Percentiles rank a stretch among this genome's conserved stretches.
Evolutionary conservation across 2,113 vertebrate species (phyloP).

Genomic region (Prochilodus magdalenae): DNA sequence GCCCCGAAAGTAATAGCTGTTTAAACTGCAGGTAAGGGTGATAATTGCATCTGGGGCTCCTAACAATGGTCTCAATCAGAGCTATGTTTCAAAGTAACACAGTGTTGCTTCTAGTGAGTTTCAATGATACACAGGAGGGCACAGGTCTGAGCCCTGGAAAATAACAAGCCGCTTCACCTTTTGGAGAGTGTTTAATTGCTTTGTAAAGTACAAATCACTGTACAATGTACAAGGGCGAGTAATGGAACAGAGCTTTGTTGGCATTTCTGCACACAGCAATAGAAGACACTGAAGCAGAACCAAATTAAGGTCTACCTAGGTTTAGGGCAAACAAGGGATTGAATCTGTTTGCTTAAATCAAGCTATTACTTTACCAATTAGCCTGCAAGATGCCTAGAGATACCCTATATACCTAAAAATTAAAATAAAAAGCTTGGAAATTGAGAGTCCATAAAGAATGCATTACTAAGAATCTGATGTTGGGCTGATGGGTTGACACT

Average conservation of each 20-base stretch:
- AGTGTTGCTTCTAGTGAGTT: neutral
- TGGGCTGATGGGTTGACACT: too few species aligned
- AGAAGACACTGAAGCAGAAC: neutral
- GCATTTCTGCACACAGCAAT: neutral
- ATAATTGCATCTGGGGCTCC: constrained; percentile 32
- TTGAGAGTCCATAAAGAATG: too few species aligned
- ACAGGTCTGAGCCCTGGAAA: neutral
- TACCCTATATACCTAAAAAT: neutral
- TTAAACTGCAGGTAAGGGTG: neutral
- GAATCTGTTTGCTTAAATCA: neutral
- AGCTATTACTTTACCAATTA: neutral
- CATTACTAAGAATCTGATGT: too few species aligned
- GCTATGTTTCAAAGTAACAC: constrained; percentile 5
- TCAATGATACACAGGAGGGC: neutral
- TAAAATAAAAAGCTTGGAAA: neutral
- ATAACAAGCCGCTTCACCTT: constrained; percentile 11
- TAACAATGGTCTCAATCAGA: neutral
- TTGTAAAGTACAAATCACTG: neutral
- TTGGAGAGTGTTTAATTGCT: constrained; percentile 26
- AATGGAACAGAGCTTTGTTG: neutral
- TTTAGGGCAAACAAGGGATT: neutral
- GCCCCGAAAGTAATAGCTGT: neutral
- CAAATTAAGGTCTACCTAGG: neutral
- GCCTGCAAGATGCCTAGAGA: neutral
- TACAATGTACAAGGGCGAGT: neutral